Base-by-base conservation (phyloP, 2,113 vertebrate species). In the Machaerirhynchus nigripectus region DNA sequence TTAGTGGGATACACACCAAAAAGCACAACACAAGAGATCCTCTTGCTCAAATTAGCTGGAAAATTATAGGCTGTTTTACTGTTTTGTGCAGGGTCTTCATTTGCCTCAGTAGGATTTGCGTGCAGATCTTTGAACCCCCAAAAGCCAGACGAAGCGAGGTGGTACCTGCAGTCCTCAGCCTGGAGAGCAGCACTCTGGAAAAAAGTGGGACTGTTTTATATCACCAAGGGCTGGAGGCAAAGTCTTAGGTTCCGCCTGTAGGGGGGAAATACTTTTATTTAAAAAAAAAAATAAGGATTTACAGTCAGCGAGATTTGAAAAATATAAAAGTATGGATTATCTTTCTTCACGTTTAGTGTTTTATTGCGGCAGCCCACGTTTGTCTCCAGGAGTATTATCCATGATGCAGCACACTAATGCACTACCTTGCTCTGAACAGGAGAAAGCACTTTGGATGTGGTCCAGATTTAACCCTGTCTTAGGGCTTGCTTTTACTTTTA, bases 381-480 rank as follows among this genome's bases (percentile, higher is more conserved):
- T 71, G 56, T 92, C 64, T 93, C 79, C 65, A 59, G 79, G 68
- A 96, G 39, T 81, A 65, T 82, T 87, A 76, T 84, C 94, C 73
- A 53, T 37, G 90, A 52, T 84, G 61, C 35, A 78, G 86, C 42
- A 71, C 10, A 1, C 65, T 93, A 95, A 93, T 93, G 96, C 80
- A 84, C 83, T 70, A 42, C 83, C 73, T 77, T 87, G 61, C 86
- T 89, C 93, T 40, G 8, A 93, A 82, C 37, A 92, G 86, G 84
- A 93, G 90, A 93, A 88, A 92, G 86, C 93, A 82, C 93, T 96
- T 97, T 97, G 92, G 93, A 92, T 57, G 31, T 53, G 20, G 73
- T 87, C 92, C 88, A 96, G 90, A 22, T 60, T 94, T 93, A 90
- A 92, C 83, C 84, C 90, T 60, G n/a, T 71, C 15, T 2, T 52